phyloP scores from a whole-genome alignment of 2,888 invertebrate species.

The Luffia ferchaultella region DNA sequence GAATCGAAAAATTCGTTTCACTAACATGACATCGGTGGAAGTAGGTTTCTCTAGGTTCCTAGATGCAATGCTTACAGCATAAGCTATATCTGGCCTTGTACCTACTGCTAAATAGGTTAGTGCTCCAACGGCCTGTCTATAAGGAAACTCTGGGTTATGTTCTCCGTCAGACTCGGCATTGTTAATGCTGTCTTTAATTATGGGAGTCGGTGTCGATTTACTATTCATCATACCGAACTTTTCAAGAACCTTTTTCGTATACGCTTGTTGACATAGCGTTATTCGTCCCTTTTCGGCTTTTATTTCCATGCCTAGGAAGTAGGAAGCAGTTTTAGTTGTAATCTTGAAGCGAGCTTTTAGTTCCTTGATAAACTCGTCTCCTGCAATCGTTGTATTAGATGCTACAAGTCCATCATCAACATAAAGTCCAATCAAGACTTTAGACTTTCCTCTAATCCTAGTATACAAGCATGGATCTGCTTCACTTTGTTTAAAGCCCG shows the following conservation, averaged over 20 bases:
- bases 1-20: no score
- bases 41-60: no score
- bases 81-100: background rate
- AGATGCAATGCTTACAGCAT: background rate
- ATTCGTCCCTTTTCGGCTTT: background rate
- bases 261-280: background rate
- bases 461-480: constrained; percentile 1
- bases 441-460: background rate
- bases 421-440: background rate
- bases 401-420: constrained; percentile 3
- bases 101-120: background rate
- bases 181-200: background rate
- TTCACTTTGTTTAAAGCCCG: background rate
- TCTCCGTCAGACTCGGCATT: background rate
- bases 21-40: no score
- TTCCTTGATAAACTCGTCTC: background rate
- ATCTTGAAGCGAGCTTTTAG: background rate
- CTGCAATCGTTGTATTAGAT: background rate
- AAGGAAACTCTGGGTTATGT: background rate
- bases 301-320: constrained; percentile 1
- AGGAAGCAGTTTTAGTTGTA: background rate
- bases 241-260: background rate
- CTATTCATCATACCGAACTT: background rate
- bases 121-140: background rate
- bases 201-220: background rate